Conservation (phyloP, 1,140 invertebrate genomes). For the Ganaspis sp. region DNA sequence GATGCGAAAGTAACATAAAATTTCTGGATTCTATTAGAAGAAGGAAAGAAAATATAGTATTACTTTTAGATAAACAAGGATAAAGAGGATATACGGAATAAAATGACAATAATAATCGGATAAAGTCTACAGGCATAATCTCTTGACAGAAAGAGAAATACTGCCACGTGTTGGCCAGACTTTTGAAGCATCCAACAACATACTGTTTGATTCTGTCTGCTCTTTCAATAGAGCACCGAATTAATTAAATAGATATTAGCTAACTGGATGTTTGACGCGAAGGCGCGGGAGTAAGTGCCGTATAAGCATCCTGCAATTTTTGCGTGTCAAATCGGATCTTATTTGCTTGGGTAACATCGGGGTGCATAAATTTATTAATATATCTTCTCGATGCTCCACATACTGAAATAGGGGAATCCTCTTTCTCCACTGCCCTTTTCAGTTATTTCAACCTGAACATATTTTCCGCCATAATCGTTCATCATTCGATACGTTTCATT, state of each 20-base stretch:
- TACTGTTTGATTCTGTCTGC: slow-evolving; percentile 16
- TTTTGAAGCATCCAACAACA: slow-evolving; percentile 8
- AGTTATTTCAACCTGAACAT: slow-evolving; percentile 49
- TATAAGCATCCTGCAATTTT: slow-evolving; percentile 61
- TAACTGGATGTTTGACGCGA: slow-evolving; percentile 65
- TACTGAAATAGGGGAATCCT: slow-evolving; percentile 40
- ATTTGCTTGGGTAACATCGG: slow-evolving; percentile 59
- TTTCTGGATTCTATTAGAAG: not conserved
- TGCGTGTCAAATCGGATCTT: slow-evolving; percentile 65
- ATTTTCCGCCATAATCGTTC: slow-evolving; percentile 52
- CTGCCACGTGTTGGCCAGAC: slow-evolving; percentile 33
- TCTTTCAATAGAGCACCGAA: slow-evolving; percentile 44
- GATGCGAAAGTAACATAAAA: no score
- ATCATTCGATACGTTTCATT: slow-evolving; percentile 12
- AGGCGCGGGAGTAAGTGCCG: slow-evolving; percentile 31
- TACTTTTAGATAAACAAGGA: not conserved
- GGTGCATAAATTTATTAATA: slow-evolving; percentile 74
- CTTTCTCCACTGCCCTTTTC: slow-evolving; percentile 38
- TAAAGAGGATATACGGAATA: not conserved
- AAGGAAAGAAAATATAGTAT: not conserved
- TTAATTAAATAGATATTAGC: slow-evolving; percentile 74
- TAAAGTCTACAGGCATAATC: not conserved
- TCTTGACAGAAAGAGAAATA: slow-evolving; percentile 6
- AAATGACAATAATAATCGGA: slow-evolving; percentile 15
- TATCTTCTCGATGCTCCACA: slow-evolving; percentile 47